Conservation (phyloP, 2,888 invertebrate genomes). For the Liodrosophila aerea region DNA sequence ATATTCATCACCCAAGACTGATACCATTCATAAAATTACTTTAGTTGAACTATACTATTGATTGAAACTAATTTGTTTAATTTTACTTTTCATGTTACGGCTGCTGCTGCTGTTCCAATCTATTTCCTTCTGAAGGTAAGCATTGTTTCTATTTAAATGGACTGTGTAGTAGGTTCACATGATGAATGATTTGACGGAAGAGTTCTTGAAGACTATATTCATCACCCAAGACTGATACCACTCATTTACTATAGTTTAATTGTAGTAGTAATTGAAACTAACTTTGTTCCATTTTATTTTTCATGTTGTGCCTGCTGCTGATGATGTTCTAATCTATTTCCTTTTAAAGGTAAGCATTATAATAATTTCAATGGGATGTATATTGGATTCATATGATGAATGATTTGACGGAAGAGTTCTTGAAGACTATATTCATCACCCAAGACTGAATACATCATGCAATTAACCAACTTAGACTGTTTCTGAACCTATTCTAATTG, state of each 20-base stretch:
- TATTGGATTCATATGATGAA: no score
- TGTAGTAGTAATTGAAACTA: slow-evolving; percentile 8
- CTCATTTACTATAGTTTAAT: background rate
- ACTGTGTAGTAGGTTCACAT: slow-evolving; percentile 33
- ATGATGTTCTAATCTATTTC: background rate
- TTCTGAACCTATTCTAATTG: background rate
- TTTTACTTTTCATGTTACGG: slow-evolving; percentile 28
- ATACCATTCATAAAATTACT: slow-evolving; percentile 27
- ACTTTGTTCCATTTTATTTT: slow-evolving; percentile 24
- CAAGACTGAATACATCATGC: slow-evolving; percentile 74
- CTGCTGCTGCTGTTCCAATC: slow-evolving; percentile 6
- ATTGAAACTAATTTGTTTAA: slow-evolving; percentile 22
- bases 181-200: slow-evolving; percentile 80
- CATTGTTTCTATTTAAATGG: background rate
- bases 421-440: slow-evolving; percentile 83
- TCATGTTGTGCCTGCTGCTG: slow-evolving; percentile 26
- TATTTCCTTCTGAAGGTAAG: slow-evolving; percentile 35
- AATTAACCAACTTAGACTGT: background rate
- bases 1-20: slow-evolving; percentile 82
- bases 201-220: slow-evolving; percentile 82
- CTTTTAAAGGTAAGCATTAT: slow-evolving; percentile 40
- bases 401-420: slow-evolving; percentile 80
- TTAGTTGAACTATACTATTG: background rate
- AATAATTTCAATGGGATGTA: no score
- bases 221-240: slow-evolving; percentile 80